phyloP scores from a whole-genome alignment of 2,888 invertebrate genomes.

The Perdita meconis region DNA sequence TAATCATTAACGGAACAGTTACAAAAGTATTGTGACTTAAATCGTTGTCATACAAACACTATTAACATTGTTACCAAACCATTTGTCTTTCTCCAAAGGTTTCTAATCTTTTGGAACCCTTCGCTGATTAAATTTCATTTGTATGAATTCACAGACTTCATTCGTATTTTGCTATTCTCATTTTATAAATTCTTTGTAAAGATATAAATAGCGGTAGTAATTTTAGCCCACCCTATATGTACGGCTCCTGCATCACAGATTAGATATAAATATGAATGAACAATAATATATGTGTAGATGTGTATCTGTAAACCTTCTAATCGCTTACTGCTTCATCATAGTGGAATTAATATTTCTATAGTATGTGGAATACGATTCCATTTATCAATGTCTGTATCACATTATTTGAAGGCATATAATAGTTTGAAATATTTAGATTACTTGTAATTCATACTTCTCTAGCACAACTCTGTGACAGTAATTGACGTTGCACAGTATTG shows the following conservation, averaged over 20 bases:
- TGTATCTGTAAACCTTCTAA: constrained; percentile 40
- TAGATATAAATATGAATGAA: not conserved
- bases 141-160: not conserved
- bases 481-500: not conserved
- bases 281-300: constrained; percentile 8
- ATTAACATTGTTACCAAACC: too few relatives aligned
- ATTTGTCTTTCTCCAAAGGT: too few relatives aligned
- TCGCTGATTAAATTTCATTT: too few relatives aligned
- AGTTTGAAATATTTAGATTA: too few relatives aligned
- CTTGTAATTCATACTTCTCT: not conserved
- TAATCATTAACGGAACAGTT: too few relatives aligned
- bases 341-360: constrained; percentile 14
- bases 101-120: too few relatives aligned
- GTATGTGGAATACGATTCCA: not conserved
- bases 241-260: not conserved
- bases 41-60: too few relatives aligned
- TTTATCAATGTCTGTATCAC: not conserved
- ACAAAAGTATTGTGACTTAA: too few relatives aligned
- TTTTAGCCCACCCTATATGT: constrained; percentile 12
- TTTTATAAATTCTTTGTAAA: not conserved
- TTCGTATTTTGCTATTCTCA: not conserved
- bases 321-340: constrained; percentile 29
- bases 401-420: not conserved
- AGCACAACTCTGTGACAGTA: not conserved
- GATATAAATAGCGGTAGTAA: not conserved